These are phyloP conservation scores for Bursaphelenchus okinawaensis DNA, from an alignment of 2,888 invertebrate genomes.

Conservation along the genomic window DNA sequence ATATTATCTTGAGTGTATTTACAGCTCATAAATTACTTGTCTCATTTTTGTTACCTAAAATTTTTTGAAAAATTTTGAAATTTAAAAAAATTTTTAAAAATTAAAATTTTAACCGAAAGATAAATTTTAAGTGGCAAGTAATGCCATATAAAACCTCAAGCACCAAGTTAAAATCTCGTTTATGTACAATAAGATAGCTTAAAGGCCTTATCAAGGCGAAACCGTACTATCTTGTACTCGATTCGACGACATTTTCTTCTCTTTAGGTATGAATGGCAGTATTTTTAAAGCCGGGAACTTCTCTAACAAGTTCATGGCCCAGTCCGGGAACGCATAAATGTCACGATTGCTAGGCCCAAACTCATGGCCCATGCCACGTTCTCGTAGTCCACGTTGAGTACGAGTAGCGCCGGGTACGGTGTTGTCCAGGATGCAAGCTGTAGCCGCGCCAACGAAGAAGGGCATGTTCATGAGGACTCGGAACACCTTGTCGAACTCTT, in stretches of 20 bases:
- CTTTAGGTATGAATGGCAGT: conserved; percentile 45
- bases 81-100: no score
- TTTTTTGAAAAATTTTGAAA: no score
- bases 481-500: conserved; percentile 35
- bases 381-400: conserved; percentile 47
- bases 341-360: conserved; percentile 31
- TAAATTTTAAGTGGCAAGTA: no score
- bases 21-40: no score
- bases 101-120: no score
- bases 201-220: neutral
- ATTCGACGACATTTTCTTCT: conserved; percentile 9
- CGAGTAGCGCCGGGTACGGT: conserved; percentile 52
- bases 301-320: conserved; percentile 37
- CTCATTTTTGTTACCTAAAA: no score
- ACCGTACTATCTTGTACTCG: neutral
- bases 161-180: no score
- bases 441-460: conserved; percentile 56
- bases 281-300: conserved; percentile 34
- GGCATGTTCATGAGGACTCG: conserved; percentile 46
- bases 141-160: no score
- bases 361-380: conserved; percentile 41
- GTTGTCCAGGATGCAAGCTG: conserved; percentile 53
- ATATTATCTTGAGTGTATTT: no score
- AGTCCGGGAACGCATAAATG: conserved; percentile 43
- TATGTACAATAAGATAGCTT: neutral